Percentiles rank a stretch among this genome's conserved stretches.
Evolutionary conservation across 2,888 invertebrate species (phyloP).

Genomic region (Platycheirus rosarum): DNA sequence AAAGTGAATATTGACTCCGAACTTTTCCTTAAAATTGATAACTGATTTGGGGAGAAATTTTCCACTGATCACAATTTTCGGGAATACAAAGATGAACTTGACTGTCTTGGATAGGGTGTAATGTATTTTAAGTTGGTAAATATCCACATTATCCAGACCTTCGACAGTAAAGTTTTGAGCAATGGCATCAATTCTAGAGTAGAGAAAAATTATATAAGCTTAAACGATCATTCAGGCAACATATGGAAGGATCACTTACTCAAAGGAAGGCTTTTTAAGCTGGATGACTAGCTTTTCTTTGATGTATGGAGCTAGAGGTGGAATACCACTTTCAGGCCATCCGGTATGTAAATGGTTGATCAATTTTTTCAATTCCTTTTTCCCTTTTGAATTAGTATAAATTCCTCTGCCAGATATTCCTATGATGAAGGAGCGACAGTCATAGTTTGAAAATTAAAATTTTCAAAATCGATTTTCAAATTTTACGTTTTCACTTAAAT

Average conservation of each 20-base stretch:
- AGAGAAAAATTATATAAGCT: neutral
- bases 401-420: neutral
- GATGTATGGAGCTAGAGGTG: slow-evolving; percentile 77
- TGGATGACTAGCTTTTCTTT: slow-evolving; percentile 25
- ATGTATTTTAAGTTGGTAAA: slow-evolving; percentile 78
- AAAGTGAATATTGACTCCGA: slow-evolving; percentile 78
- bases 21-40: slow-evolving; percentile 75
- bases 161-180: slow-evolving; percentile 79
- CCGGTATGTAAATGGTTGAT: slow-evolving; percentile 66
- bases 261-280: slow-evolving; percentile 16
- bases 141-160: slow-evolving; percentile 77
- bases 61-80: slow-evolving; percentile 76
- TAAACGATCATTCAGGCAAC: neutral
- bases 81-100: slow-evolving; percentile 77
- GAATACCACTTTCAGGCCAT: slow-evolving; percentile 76
- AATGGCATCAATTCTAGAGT: slow-evolving; percentile 55
- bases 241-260: slow-evolving; percentile 20
- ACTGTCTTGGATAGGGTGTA: slow-evolving; percentile 78
- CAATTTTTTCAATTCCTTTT: slow-evolving; percentile 1
- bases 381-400: neutral
- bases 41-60: slow-evolving; percentile 77
- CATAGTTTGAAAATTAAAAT: too few relatives aligned
- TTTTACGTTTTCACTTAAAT: too few relatives aligned
- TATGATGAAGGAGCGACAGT: too few relatives aligned
- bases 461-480: too few relatives aligned